These are phyloP conservation scores for Pharmacophagus antenor DNA, from an alignment of 2,888 invertebrate species.

Conservation along the genomic window DNA sequence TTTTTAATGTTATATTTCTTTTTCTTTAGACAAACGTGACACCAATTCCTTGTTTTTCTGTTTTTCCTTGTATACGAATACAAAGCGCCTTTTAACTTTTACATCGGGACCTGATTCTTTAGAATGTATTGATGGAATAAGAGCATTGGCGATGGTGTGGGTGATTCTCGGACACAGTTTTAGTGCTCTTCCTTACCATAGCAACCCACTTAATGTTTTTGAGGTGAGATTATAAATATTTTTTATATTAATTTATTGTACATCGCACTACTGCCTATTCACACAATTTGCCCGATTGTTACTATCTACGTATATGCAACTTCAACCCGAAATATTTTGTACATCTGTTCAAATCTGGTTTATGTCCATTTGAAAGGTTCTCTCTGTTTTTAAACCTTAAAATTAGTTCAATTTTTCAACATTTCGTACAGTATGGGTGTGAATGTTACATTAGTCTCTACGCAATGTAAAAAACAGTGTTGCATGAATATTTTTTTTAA, in stretches of 20 bases:
- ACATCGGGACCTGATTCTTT: constrained; percentile 41
- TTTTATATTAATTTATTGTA: not conserved
- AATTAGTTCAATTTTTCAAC: too few species aligned
- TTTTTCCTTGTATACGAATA: constrained; percentile 55
- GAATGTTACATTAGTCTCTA: too few species aligned
- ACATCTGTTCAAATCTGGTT: too few species aligned
- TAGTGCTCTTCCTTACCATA: constrained; percentile 12
- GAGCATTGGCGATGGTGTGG: constrained; percentile 54
- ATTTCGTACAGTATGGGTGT: too few species aligned
- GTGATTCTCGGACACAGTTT: constrained; percentile 50
- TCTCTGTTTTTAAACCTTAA: too few species aligned
- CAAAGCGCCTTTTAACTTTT: constrained; percentile 44
- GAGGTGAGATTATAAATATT: constrained; percentile 31
- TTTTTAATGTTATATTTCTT: not conserved
- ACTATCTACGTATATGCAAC: too few species aligned
- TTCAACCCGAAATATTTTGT: too few species aligned
- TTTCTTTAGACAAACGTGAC: constrained; percentile 9
- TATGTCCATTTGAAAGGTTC: too few species aligned
- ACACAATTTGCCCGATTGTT: too few species aligned
- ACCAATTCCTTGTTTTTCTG: constrained; percentile 21
- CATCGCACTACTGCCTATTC: too few species aligned
- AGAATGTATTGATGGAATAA: constrained; percentile 52
- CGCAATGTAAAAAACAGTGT: too few species aligned
- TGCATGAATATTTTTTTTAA: too few species aligned
- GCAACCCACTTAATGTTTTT: constrained; percentile 34